These are phyloP conservation scores for Homarus americanus DNA, from an alignment of 1,140 invertebrate genomes.

Conservation along the genomic window DNA sequence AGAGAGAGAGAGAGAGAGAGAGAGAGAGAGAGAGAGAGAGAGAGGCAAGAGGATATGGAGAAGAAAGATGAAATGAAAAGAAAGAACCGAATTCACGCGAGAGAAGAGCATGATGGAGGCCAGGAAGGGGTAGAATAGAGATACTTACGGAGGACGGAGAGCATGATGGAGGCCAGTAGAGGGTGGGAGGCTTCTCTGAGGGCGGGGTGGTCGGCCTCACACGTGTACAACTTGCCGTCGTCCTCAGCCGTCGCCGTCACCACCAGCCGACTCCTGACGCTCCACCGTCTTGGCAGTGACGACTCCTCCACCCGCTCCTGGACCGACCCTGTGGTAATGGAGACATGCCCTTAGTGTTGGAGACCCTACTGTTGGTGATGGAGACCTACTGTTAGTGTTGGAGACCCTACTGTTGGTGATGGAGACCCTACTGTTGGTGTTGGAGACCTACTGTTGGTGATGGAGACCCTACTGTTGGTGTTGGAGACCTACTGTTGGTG, in stretches of 20 bases:
- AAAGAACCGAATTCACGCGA: background rate
- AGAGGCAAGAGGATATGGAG: background rate
- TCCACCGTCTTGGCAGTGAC: constrained; percentile 17
- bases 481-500: no score
- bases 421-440: no score
- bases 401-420: background rate
- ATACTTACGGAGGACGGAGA: constrained; percentile 51
- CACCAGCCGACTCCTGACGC: constrained; percentile 26
- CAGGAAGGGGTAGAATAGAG: background rate
- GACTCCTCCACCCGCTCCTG: constrained; percentile 25
- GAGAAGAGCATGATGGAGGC: constrained; percentile 16
- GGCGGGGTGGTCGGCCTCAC: constrained; percentile 47
- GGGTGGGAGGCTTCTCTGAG: background rate
- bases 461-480: no score
- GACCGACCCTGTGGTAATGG: constrained; percentile 36
- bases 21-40: background rate
- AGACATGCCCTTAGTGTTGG: background rate
- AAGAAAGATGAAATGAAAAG: background rate
- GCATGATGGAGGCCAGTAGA: constrained; percentile 29
- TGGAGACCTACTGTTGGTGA: no score
- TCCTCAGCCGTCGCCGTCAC: constrained; percentile 14
- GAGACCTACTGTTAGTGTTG: background rate
- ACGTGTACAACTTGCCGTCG: constrained; percentile 16
- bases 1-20: background rate
- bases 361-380: background rate